These are phyloP conservation scores for Paraplagusia blochii DNA, from an alignment of 2,113 vertebrate genomes.

Conservation along the genomic window DNA sequence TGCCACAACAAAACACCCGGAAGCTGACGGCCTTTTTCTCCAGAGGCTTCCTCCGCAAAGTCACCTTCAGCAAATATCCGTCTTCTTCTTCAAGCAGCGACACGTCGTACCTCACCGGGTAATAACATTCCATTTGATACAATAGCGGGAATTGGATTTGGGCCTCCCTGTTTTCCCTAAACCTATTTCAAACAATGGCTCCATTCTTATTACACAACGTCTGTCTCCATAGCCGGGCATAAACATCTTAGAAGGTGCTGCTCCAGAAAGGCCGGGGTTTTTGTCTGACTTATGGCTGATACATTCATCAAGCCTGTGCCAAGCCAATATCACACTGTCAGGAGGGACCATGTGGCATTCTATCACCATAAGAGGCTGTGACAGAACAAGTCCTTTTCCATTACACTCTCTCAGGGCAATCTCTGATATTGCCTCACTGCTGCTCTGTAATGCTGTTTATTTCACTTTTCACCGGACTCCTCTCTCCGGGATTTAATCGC, in stretches of 20 bases:
- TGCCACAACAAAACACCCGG: constrained; percentile 40
- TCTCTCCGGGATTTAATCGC: constrained; percentile 27
- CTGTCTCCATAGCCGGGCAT: constrained; percentile 41
- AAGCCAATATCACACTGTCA: constrained; percentile 78
- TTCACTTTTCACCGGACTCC: constrained; percentile 52
- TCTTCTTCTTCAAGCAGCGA: constrained; percentile 35
- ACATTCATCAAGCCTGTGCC: constrained; percentile 76
- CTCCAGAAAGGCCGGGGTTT: constrained; percentile 51
- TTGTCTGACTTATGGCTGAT: constrained; percentile 70
- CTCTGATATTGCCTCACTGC: constrained; percentile 61
- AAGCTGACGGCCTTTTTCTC: constrained; percentile 26
- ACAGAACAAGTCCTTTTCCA: constrained; percentile 73
- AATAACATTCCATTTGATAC: constrained; percentile 52
- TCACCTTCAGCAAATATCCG: constrained; percentile 51
- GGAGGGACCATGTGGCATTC: constrained; percentile 71
- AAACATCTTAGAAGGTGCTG: constrained; percentile 59
- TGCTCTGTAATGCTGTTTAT: constrained; percentile 60
- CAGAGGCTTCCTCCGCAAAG: constrained; percentile 51
- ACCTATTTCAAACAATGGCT: constrained; percentile 58
- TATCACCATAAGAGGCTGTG: constrained; percentile 72
- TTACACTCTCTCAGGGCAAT: constrained; percentile 63
- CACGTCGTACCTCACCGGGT: constrained; percentile 34
- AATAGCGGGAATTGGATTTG: constrained; percentile 44
- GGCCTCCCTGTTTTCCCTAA: constrained; percentile 50
- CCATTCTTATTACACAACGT: constrained; percentile 49